Evolutionary conservation across 2,797 vertebrate species (phyloP).

Genomic region (Gambusia yucatana): DNA sequence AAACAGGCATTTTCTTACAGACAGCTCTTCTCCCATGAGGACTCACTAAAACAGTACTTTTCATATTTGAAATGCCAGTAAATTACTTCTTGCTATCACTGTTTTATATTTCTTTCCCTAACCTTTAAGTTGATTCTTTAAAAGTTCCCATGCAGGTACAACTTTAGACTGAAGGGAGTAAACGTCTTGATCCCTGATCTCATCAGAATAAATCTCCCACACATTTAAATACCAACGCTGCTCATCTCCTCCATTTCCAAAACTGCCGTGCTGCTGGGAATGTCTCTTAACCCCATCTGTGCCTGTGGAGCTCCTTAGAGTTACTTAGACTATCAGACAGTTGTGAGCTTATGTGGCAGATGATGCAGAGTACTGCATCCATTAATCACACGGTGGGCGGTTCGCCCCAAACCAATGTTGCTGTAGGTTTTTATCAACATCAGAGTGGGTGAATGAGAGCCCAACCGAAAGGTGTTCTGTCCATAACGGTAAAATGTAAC

Average conservation of each 20-base stretch:
- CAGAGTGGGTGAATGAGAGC: conserved; percentile 2
- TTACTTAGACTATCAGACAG: neutral
- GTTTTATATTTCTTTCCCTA: neutral
- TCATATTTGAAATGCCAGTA: neutral
- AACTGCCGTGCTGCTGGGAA: neutral
- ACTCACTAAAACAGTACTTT: neutral
- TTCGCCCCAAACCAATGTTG: neutral
- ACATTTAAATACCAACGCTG: conserved; percentile 24
- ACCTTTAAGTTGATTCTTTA: neutral
- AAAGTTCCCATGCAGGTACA: neutral
- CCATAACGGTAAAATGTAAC: neutral
- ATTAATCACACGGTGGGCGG: conserved; percentile 11
- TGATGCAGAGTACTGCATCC: neutral
- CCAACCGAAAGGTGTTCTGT: conserved; percentile 21
- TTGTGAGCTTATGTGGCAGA: conserved; percentile 5
- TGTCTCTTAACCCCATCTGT: conserved; percentile 7
- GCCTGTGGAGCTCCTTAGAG: conserved; percentile 13
- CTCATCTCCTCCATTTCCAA: conserved; percentile 5
- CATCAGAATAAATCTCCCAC: conserved; percentile 7
- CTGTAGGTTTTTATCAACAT: conserved; percentile 14
- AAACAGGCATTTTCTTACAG: neutral
- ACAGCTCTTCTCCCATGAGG: neutral
- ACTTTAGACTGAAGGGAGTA: conserved; percentile 1
- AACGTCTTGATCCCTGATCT: conserved; percentile 10
- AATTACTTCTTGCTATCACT: neutral